Evolutionary conservation across 2,113 vertebrate genomes (phyloP).

Genomic region (Passerina amoena): DNA sequence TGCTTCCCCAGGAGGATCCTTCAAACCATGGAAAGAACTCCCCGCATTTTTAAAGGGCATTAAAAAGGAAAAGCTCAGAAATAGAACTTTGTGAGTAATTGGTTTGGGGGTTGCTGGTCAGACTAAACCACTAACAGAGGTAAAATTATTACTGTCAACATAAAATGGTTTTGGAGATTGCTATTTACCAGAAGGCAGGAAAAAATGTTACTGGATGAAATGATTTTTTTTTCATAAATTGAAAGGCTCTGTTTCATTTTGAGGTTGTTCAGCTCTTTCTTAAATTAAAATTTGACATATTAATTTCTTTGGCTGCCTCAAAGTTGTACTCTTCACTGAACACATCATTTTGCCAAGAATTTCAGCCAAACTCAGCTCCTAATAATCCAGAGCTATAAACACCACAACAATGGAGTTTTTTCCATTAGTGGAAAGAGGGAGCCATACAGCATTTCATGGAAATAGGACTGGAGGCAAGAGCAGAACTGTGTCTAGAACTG

Average conservation of each 20-base stretch:
- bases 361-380: slow-evolving; percentile 25
- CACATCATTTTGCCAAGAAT: slow-evolving; percentile 19
- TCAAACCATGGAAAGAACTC: neutral
- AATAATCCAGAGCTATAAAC: slow-evolving; percentile 36
- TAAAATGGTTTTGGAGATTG: neutral
- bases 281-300: slow-evolving; percentile 42
- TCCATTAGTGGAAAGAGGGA: neutral
- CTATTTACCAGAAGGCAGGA: neutral
- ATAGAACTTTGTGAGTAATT: neutral
- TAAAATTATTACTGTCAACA: neutral
- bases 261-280: slow-evolving; percentile 9
- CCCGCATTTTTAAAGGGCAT: neutral
- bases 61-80: neutral
- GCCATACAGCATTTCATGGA: neutral
- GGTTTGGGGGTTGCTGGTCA: neutral
- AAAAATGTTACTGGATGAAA: neutral
- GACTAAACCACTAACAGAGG: neutral
- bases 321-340: slow-evolving; percentile 2
- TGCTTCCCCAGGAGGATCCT: neutral
- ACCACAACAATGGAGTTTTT: slow-evolving; percentile 31
- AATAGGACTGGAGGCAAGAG: neutral
- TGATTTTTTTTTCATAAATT: neutral
- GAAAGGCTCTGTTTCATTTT: slow-evolving; percentile 10
- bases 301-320: slow-evolving; percentile 29
- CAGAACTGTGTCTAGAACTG: neutral